Percentiles rank a stretch among this genome's conserved stretches.
Evolutionary conservation across 1,140 invertebrate genomes (phyloP).

Genomic region (Drosophila serrata): DNA sequence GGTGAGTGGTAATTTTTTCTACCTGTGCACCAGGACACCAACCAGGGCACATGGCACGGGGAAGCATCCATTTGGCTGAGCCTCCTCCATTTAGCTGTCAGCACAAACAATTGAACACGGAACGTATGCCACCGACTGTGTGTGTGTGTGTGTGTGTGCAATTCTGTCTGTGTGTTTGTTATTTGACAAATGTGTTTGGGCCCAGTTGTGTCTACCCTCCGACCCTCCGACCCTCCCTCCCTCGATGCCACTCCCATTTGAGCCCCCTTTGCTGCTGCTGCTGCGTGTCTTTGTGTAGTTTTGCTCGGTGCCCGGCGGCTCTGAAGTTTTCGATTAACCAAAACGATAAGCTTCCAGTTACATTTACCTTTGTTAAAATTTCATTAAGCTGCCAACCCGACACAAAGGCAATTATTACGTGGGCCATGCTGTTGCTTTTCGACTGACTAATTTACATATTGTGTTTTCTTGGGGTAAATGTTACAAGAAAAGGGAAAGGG

Average conservation of each 20-base stretch:
- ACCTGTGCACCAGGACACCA: slow-evolving; percentile 5
- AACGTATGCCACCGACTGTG: slow-evolving; percentile 24
- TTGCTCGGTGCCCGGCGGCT: slow-evolving; percentile 33
- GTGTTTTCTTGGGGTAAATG: slow-evolving; percentile 24
- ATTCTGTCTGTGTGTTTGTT: slow-evolving; percentile 43
- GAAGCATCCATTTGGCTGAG: slow-evolving; percentile 62
- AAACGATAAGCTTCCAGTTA: slow-evolving; percentile 50
- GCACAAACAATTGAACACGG: slow-evolving; percentile 57
- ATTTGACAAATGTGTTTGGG: slow-evolving; percentile 71
- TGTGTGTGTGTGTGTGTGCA: neutral
- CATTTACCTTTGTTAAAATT: slow-evolving; percentile 68
- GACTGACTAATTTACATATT: slow-evolving; percentile 51
- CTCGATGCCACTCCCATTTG: slow-evolving; percentile 20
- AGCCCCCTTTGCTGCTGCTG: neutral
- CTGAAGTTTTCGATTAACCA: slow-evolving; percentile 63
- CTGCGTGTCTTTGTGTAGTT: slow-evolving; percentile 59
- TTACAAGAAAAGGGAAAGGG: neutral
- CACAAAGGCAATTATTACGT: slow-evolving; percentile 59
- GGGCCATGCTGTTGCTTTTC: slow-evolving; percentile 38
- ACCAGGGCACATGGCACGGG: slow-evolving; percentile 12
- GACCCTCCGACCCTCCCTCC: too few relatives aligned
- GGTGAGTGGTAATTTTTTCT: slow-evolving; percentile 19
- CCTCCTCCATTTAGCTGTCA: slow-evolving; percentile 56
- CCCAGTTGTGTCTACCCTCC: slow-evolving; percentile 2
- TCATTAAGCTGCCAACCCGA: slow-evolving; percentile 45